Percentiles rank a stretch among this genome's conserved stretches.
Conservation (phyloP, 2,888 invertebrate genomes). For the Meteorus cinctellus region DNA sequence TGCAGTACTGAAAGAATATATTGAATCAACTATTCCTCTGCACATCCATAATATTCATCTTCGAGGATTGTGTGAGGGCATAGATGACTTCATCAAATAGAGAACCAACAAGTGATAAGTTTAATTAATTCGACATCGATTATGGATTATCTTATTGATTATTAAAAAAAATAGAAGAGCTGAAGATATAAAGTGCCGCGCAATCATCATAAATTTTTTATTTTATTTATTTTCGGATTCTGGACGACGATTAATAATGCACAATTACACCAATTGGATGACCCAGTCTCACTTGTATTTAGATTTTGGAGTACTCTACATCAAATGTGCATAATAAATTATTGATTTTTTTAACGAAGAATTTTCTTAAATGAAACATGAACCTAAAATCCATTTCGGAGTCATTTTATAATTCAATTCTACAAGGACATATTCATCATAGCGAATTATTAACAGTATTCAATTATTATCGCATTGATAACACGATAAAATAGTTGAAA, state of each 20-base stretch:
- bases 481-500: conserved; percentile 50
- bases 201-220: conserved; percentile 7
- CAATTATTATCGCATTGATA: conserved; percentile 57
- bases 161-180: neutral
- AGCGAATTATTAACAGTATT: conserved; percentile 42
- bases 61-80: neutral
- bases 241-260: neutral
- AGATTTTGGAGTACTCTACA: conserved; percentile 25
- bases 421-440: conserved; percentile 22
- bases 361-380: conserved; percentile 25
- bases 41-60: neutral
- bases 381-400: neutral
- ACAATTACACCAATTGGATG: neutral
- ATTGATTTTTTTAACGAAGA: conserved; percentile 57
- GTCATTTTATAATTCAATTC: conserved; percentile 15
- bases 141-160: neutral
- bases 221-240: conserved; percentile 1
- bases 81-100: neutral
- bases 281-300: conserved; percentile 22
- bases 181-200: conserved; percentile 4
- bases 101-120: conserved; percentile 17
- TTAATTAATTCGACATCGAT: neutral
- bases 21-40: neutral
- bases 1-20: neutral
- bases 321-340: conserved; percentile 60